These are phyloP conservation scores for Condylura cristata DNA, from an alignment of 2,113 vertebrate genomes.

Conservation along the genomic window DNA sequence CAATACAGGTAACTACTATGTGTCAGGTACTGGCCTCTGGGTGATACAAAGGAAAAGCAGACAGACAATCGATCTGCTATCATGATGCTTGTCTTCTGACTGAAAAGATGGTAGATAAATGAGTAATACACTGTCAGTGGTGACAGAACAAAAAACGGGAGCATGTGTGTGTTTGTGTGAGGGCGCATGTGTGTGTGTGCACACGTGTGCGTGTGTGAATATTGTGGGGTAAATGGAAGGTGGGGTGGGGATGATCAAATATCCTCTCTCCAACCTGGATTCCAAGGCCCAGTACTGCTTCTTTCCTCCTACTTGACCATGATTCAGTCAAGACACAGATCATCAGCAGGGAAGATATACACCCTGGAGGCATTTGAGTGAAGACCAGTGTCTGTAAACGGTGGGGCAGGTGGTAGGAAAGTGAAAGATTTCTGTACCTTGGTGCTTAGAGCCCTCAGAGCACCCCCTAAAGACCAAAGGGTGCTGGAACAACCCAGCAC, in stretches of 20 bases:
- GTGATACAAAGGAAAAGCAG: too few species aligned
- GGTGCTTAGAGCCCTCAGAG: neutral
- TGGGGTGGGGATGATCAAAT: neutral
- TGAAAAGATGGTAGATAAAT: neutral
- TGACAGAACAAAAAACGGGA: neutral
- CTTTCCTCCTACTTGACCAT: neutral
- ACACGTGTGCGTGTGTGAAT: neutral
- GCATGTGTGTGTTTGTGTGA: accelerated
- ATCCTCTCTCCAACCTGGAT: neutral
- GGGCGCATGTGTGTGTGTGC: accelerated
- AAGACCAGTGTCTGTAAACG: too few species aligned
- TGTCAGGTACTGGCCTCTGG: neutral
- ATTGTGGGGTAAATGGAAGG: accelerated
- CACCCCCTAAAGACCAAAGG: accelerated
- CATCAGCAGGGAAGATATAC: neutral
- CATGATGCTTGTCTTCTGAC: accelerated
- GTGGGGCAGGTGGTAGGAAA: accelerated
- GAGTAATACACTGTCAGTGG: accelerated
- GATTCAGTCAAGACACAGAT: neutral
- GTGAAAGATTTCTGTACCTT: neutral
- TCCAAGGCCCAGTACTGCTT: neutral
- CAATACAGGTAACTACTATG: neutral
- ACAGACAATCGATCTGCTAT: accelerated
- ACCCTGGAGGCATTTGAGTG: accelerated
- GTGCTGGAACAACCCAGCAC: neutral